Evolutionary conservation across 30 jellyfish, hydroid and myxozoan species (phyloP).

Genomic region (Sanderia malayensis): DNA sequence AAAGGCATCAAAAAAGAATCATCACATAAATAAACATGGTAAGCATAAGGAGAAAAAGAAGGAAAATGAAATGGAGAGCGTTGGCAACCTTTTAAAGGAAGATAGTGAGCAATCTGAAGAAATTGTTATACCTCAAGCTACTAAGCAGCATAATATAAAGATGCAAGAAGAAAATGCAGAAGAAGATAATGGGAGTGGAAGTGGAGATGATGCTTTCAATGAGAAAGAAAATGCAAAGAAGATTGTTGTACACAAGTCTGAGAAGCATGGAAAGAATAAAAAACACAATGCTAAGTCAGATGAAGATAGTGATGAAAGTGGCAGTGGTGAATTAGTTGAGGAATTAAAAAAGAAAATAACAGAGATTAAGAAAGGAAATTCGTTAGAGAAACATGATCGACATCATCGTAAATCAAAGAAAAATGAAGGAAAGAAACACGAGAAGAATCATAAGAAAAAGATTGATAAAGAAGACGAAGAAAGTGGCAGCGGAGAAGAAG

Average conservation of each 20-base stretch:
- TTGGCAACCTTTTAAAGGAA: not conserved
- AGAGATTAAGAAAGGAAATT: not conserved
- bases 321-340: not conserved
- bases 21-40: not conserved
- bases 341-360: not conserved
- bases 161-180: conserved; percentile 9
- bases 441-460: not conserved
- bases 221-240: conserved; percentile 19
- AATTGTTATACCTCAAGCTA: not conserved
- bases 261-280: not conserved
- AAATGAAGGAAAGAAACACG: not conserved
- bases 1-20: conserved; percentile 5
- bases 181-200: conserved; percentile 6
- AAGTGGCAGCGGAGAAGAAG: conserved; percentile 44
- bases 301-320: not conserved
- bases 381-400: not conserved
- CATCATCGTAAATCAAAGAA: not conserved
- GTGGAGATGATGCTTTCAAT: conserved; percentile 4
- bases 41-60: not conserved
- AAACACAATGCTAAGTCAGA: conserved; percentile 7
- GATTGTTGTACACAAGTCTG: conserved; percentile 7
- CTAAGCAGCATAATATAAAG: not conserved
- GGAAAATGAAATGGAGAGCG: conserved; percentile 10
- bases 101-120: not conserved
- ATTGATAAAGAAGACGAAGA: not conserved